Evolutionary conservation across 2,797 vertebrate genomes (phyloP).

Genomic region (Clarias fuscus): DNA sequence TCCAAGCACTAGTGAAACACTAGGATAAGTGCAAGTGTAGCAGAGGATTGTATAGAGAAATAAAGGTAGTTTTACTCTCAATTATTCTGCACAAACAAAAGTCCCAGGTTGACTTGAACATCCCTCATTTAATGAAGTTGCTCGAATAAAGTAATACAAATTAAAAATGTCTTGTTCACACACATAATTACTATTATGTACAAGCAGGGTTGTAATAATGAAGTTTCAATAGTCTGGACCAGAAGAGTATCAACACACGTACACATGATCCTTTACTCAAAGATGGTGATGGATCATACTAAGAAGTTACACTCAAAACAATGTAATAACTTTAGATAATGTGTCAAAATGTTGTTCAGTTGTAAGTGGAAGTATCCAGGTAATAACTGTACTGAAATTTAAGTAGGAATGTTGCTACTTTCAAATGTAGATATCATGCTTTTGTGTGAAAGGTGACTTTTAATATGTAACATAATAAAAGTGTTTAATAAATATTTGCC

Average conservation of each 20-base stretch:
- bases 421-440: not conserved
- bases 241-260: not conserved
- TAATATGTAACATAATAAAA: not conserved
- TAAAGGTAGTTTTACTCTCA: no score
- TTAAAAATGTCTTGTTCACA: not conserved
- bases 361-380: not conserved
- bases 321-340: not conserved
- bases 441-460: not conserved
- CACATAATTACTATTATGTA: not conserved
- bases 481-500: not conserved
- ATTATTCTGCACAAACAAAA: no score
- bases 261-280: not conserved
- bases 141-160: not conserved
- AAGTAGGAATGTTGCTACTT: not conserved
- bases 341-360: no score
- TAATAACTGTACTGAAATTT: not conserved
- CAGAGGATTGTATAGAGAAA: no score
- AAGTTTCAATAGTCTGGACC: not conserved
- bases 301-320: not conserved
- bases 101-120: no score
- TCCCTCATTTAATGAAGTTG: not conserved
- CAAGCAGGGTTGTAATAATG: not conserved
- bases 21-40: no score
- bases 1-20: no score
- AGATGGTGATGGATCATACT: not conserved